Base-by-base conservation (phyloP, 2,797 vertebrate genomes). In the Yasuhikotakia modesta region DNA sequence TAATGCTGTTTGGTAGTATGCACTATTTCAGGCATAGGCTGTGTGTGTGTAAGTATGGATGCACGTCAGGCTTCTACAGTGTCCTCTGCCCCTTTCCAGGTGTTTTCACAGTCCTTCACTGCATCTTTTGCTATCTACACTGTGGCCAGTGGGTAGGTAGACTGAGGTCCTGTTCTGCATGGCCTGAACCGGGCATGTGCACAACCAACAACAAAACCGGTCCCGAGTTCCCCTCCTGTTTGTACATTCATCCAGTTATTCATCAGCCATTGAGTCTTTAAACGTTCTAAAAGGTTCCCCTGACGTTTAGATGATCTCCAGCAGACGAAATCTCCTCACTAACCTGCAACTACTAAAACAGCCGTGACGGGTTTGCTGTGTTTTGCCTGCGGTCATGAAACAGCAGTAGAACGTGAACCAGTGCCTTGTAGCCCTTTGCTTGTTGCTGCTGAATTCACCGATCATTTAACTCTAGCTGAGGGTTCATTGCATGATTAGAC, bases 41-140 rank as follows among this genome's bases (percentile, higher is more conserved):
- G 60, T 80, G 58, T 63, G 50, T 74, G 63, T 70, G 75, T 39
- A 39, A 8, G 35, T 39, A 8, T 39, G 35, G 1, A 39, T 39
- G 35, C 35, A 67, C 17, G 10, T 55, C 21, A 76, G 68, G 79
- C 68, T 71, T 79, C 91, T 88, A 90, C 87, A 86, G 84, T 92
- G 86, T 91, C 87, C 88, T 93, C 84, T 93, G 90, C 92, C 88
- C 89, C 85, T 89, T 93, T 82, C 83, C 91, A 95, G 94, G 93
- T 94, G 84, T 93, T 93, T 91, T 92, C 92, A 89, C 92, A 94
- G 90, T 94, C 94, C 90, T 94, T 93, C 92, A 93, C 90, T 86
- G 94, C 94, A 87, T 93, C 88, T 87, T 94, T 93, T 93, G 88
- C 91, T 83, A 90, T 95, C 91, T 93, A 93, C 92, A 91, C 72